Conservation (phyloP, 2,888 invertebrate genomes). For the Sarcophaga carnaria region DNA sequence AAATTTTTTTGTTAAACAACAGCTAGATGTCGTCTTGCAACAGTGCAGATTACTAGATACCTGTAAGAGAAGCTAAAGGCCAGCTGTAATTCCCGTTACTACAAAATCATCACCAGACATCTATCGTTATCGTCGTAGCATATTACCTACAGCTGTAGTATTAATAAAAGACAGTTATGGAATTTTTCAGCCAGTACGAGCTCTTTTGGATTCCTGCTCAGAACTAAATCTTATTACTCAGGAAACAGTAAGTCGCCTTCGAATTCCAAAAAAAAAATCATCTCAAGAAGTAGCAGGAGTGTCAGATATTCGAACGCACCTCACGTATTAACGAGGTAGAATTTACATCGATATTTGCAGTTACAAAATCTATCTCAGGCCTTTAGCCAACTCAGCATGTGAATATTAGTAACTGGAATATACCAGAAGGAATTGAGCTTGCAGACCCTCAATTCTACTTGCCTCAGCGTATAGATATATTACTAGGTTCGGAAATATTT, state of each 20-base stretch:
- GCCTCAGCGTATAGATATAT: background rate
- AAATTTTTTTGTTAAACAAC: too few species aligned
- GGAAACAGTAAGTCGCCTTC: background rate
- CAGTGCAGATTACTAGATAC: too few species aligned
- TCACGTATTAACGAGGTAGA: constrained; percentile 3
- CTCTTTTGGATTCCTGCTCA: too few species aligned
- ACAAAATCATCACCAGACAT: too few species aligned
- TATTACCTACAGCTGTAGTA: too few species aligned
- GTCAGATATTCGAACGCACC: constrained; percentile 14
- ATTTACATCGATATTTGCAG: constrained; percentile 32
- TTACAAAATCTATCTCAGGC: constrained; percentile 34
- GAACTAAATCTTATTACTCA: too few species aligned
- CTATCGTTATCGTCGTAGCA: too few species aligned
- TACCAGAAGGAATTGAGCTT: constrained; percentile 1
- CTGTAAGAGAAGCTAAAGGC: too few species aligned
- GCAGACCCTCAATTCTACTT: constrained; percentile 14
- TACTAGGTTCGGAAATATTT: constrained; percentile 9
- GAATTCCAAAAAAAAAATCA: background rate
- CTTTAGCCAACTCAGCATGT: background rate
- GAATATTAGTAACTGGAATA: constrained; percentile 1
- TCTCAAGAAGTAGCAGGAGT: constrained; percentile 15
- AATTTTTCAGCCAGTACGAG: too few species aligned
- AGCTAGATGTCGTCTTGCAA: too few species aligned
- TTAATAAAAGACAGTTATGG: too few species aligned
- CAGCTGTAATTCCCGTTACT: too few species aligned